These are phyloP conservation scores for Drosophila ustulata DNA, from an alignment of 2,888 invertebrate genomes.

Conservation along the genomic window DNA sequence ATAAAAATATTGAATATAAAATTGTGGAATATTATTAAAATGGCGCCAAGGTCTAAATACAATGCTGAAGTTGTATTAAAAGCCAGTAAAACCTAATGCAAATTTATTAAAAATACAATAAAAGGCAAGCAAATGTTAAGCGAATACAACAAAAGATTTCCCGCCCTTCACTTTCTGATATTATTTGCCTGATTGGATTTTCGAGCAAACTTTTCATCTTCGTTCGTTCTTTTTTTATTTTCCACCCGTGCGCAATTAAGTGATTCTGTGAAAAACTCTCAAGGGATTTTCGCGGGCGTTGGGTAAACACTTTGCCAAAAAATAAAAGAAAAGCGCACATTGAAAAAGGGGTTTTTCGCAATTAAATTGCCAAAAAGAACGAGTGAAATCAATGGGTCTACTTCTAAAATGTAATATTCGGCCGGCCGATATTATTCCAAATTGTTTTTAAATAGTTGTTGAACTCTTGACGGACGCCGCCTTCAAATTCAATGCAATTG, in stretches of 20 bases:
- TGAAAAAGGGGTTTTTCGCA: slow-evolving; percentile 37
- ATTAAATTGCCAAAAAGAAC: slow-evolving; percentile 52
- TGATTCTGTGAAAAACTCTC: slow-evolving; percentile 17
- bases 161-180: slow-evolving; percentile 27
- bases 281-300: slow-evolving; percentile 30
- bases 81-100: slow-evolving; percentile 57
- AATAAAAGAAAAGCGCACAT: slow-evolving; percentile 3
- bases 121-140: slow-evolving; percentile 26
- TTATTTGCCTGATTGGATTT: slow-evolving; percentile 65
- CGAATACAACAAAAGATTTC: slow-evolving; percentile 64
- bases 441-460: slow-evolving; percentile 73
- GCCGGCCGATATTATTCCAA: slow-evolving; percentile 31
- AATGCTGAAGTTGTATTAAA: slow-evolving; percentile 43
- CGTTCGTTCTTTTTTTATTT: not conserved
- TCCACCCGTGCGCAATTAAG: slow-evolving; percentile 61
- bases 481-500: slow-evolving; percentile 67
- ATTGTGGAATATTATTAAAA: slow-evolving; percentile 64
- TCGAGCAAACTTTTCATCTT: slow-evolving; percentile 23
- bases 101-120: slow-evolving; percentile 69
- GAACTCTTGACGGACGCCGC: slow-evolving; percentile 42
- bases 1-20: slow-evolving; percentile 75
- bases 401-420: slow-evolving; percentile 42
- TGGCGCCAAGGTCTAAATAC: slow-evolving; percentile 26
- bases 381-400: slow-evolving; percentile 29
- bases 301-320: slow-evolving; percentile 36